phyloP scores from a whole-genome alignment of 2,797 vertebrate genomes.

The Eremophila alpestris region DNA sequence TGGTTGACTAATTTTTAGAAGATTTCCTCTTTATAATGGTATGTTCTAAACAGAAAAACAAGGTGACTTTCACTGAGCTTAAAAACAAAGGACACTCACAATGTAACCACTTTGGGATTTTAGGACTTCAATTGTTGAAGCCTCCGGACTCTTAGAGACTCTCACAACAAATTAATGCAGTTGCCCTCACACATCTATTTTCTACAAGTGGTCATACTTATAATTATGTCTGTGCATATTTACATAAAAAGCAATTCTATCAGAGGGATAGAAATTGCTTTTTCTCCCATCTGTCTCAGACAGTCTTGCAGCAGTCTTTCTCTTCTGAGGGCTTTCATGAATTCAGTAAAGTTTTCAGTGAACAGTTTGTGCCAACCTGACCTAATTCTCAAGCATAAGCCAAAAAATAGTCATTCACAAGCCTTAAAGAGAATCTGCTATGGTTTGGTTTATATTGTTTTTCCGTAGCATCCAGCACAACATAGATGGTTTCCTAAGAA shows the following conservation, averaged over 20 bases:
- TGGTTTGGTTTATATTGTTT: neutral
- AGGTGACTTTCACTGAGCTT: neutral
- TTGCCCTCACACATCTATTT: neutral
- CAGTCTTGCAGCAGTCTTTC: neutral
- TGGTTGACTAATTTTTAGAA: neutral
- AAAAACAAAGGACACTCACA: neutral
- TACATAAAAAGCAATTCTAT: neutral
- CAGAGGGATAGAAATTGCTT: neutral
- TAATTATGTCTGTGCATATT: neutral
- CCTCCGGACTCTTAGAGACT: neutral
- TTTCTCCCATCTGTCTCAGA: neutral
- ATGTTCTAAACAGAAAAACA: conserved; percentile 27
- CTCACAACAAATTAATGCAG: conserved; percentile 29
- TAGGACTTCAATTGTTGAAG: neutral
- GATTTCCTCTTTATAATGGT: neutral
- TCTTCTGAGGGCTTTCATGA: neutral
- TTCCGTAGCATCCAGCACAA: neutral
- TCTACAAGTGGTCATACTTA: neutral
- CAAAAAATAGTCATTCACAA: neutral
- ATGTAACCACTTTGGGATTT: conserved; percentile 16
- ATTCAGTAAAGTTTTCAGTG: neutral
- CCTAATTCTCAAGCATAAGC: neutral
- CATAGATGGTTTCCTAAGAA: neutral
- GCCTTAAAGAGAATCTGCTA: neutral
- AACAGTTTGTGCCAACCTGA: neutral